A percentile compares a stretch with the other conserved stretches of the same genome.
These are phyloP conservation scores for Teleopsis dalmanni DNA, from an alignment of 1,140 invertebrate genomes.

Conservation along the genomic window DNA sequence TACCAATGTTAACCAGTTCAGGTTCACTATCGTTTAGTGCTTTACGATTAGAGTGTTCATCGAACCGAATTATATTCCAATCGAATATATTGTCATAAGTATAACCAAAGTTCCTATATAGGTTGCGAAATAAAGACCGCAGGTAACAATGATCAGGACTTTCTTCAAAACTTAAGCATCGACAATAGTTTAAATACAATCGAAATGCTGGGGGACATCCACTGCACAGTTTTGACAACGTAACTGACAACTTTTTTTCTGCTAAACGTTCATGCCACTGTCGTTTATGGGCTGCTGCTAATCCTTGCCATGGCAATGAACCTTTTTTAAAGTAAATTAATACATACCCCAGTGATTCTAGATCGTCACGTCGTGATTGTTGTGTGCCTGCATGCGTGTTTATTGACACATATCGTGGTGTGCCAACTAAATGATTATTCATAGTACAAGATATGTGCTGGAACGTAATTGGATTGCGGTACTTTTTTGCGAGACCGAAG, in stretches of 20 bases:
- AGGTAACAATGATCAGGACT: conserved; percentile 95
- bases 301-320: conserved; percentile 92
- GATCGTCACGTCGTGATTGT: conserved; percentile 83
- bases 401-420: conserved; percentile 66
- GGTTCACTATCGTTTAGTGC: too few relatives aligned
- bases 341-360: conserved; percentile 96
- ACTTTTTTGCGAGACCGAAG: conserved; percentile 98
- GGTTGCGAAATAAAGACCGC: conserved; percentile 89
- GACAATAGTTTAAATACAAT: conserved; percentile 95
- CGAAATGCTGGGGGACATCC: conserved; percentile 82
- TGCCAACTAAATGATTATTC: conserved; percentile 96
- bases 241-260: conserved; percentile 96
- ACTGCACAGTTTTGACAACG: conserved; percentile 94
- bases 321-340: conserved; percentile 98
- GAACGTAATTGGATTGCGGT: conserved; percentile 82
- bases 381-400: conserved; percentile 75
- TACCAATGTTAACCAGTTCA: too few relatives aligned
- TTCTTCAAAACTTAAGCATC: conserved; percentile 93
- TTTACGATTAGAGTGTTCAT: conserved; percentile 42
- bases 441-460: conserved; percentile 97
- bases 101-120: conserved; percentile 95
- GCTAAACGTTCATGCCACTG: conserved; percentile 98
- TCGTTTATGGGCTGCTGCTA: conserved; percentile 93
- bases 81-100: conserved; percentile 99
- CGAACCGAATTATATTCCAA: conserved; percentile 98